Conservation (phyloP, 2,113 vertebrate species). For the Cephalopterus ornatus region DNA sequence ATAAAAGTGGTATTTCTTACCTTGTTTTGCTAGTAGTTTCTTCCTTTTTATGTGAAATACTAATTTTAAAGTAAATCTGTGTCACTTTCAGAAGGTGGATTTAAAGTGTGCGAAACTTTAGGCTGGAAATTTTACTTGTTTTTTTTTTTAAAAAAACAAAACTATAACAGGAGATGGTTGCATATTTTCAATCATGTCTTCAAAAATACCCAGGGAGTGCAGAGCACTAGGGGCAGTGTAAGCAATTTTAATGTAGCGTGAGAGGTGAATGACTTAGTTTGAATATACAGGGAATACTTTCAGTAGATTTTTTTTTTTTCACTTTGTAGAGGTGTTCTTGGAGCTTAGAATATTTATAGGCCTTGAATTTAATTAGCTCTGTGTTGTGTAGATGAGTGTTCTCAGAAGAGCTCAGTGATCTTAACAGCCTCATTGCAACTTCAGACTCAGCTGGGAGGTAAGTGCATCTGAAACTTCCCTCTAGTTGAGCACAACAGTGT, state of each 20-base stretch:
- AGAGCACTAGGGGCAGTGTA: background rate
- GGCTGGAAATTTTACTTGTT: background rate
- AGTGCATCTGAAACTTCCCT: background rate
- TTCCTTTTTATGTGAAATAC: constrained; percentile 33
- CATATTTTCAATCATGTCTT: constrained; percentile 16
- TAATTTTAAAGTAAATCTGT: constrained; percentile 8
- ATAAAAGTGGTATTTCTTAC: constrained; percentile 59
- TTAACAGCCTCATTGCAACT: background rate
- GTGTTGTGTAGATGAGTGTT: background rate
- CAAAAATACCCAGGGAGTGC: background rate
- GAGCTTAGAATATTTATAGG: constrained; percentile 12
- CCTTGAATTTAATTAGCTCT: background rate
- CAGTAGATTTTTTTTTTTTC: background rate
- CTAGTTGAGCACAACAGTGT: background rate
- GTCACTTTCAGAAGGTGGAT: background rate
- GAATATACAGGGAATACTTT: background rate
- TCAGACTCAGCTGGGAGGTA: background rate
- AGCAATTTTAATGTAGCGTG: background rate
- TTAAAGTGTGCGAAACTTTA: background rate
- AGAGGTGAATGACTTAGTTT: background rate
- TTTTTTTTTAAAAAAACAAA: background rate
- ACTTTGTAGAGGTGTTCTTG: constrained; percentile 4
- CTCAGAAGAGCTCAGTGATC: background rate
- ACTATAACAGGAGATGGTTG: background rate
- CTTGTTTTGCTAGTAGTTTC: constrained; percentile 29